These are phyloP conservation scores for Acinonyx jubatus DNA, from an alignment of 2,113 vertebrate genomes.

Conservation along the genomic window DNA sequence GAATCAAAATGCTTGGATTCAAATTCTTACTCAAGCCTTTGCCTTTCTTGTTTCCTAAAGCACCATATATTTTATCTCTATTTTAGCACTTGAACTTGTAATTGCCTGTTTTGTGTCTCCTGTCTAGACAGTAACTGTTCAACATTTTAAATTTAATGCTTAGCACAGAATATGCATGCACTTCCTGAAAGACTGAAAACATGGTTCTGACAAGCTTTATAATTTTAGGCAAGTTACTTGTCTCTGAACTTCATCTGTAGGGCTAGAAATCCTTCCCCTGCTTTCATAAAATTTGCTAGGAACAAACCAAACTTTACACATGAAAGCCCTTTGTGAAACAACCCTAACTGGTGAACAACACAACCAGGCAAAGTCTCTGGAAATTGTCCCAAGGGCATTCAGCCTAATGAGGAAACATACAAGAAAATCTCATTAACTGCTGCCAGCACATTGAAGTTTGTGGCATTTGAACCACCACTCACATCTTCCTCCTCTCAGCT, in stretches of 20 bases:
- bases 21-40: background rate
- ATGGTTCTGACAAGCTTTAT: background rate
- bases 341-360: background rate
- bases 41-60: background rate
- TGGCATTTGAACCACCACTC: background rate
- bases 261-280: background rate
- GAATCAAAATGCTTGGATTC: background rate
- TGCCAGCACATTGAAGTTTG: background rate
- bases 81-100: background rate
- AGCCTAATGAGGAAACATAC: background rate
- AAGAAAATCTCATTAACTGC: background rate
- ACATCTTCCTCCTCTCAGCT: background rate
- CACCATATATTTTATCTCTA: background rate
- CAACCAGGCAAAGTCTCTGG: background rate
- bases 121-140: slow-evolving; percentile 11
- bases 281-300: background rate
- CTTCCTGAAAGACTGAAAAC: background rate
- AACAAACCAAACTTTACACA: background rate
- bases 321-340: background rate
- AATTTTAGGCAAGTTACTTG: background rate
- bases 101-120: background rate
- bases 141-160: background rate
- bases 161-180: background rate
- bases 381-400: background rate
- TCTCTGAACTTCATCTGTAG: background rate